A percentile compares a stretch with the other conserved stretches of the same genome.
These are phyloP conservation scores for Acrocephalus scirpaceus DNA, from an alignment of 2,797 vertebrate genomes.

Conservation along the genomic window DNA sequence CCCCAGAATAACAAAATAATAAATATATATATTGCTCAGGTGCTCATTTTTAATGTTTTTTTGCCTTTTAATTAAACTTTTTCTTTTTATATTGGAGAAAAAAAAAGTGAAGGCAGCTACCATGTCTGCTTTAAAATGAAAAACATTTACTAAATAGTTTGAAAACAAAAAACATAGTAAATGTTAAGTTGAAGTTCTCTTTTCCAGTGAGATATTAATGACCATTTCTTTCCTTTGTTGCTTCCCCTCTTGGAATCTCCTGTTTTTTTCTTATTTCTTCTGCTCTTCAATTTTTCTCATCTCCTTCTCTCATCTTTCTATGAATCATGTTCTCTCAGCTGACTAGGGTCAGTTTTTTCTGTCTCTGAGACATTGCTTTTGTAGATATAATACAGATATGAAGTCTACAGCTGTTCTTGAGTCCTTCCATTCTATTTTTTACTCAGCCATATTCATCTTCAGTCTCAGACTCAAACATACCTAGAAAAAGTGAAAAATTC, in stretches of 20 bases:
- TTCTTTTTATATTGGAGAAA: slow-evolving; percentile 13
- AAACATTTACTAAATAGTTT: background rate
- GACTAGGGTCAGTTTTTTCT: background rate
- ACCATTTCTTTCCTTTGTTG: background rate
- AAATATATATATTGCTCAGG: background rate
- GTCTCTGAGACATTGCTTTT: background rate
- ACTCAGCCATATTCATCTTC: background rate
- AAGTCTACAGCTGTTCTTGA: background rate
- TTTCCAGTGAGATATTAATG: background rate
- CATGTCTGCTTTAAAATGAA: background rate
- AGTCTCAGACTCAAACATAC: background rate
- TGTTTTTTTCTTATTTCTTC: background rate
- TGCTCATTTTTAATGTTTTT: background rate
- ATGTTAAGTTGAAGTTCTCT: background rate
- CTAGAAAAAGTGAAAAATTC: background rate
- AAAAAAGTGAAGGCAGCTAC: background rate
- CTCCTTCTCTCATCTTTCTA: background rate
- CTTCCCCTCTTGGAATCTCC: background rate
- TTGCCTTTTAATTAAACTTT: background rate
- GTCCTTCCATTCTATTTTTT: background rate
- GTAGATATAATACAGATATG: background rate
- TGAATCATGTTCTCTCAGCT: background rate
- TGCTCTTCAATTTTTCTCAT: background rate
- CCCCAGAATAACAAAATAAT: background rate
- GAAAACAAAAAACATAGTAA: background rate